Evolutionary conservation across 2,797 vertebrate species (phyloP).

Genomic region (Xiphorhynchus erythropygius): DNA sequence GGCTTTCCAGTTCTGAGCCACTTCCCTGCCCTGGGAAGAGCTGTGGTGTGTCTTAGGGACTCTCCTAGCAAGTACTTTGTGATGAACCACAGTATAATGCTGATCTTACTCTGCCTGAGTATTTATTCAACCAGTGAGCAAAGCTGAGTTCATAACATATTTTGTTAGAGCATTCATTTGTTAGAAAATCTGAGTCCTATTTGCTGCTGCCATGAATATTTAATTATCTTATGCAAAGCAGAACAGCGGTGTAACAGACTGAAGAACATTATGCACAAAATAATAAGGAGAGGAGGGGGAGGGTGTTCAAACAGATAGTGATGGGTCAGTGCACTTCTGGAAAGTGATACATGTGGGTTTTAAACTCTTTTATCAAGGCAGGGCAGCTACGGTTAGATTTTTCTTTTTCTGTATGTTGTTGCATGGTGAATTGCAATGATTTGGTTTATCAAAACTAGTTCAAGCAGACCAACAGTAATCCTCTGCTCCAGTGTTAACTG

Average conservation of each 20-base stretch:
- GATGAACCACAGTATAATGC: not conserved
- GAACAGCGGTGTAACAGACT: not conserved
- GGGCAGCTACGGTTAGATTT: not conserved
- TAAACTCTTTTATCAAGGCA: not conserved
- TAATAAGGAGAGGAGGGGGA: fast-evolving
- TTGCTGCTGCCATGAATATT: not conserved
- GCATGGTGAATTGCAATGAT: not conserved
- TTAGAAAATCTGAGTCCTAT: not conserved
- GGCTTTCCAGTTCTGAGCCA: not conserved
- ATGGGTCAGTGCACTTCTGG: not conserved
- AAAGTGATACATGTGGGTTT: not conserved
- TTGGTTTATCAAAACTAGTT: not conserved
- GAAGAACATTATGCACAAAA: not conserved
- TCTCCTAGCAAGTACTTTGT: not conserved
- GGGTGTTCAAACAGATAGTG: not conserved
- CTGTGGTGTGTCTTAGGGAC: not conserved
- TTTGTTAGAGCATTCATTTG: not conserved
- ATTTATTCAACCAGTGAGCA: not conserved
- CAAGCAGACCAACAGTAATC: not conserved
- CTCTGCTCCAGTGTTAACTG: not conserved
- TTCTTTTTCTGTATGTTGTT: not conserved
- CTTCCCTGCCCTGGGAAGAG: not conserved
- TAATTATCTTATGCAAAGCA: not conserved
- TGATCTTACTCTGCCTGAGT: not conserved
- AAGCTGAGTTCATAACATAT: not conserved